A percentile compares a stretch with the other conserved stretches of the same genome.
Conservation (phyloP, 2,888 invertebrate species). For the Arctia plantaginis region DNA sequence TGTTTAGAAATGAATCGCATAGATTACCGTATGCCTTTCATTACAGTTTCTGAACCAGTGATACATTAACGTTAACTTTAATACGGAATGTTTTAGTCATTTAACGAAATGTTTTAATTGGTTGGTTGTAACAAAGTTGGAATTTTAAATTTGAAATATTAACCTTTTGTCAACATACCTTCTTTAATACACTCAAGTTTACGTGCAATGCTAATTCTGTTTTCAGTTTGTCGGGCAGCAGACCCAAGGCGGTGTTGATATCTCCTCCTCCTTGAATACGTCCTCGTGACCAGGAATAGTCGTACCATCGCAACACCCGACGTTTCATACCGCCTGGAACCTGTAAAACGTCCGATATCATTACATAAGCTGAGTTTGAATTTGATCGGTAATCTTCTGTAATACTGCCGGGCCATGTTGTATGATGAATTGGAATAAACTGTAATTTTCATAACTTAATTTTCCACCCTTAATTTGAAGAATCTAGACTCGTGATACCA, state of each 20-base stretch:
- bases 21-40: too few relatives aligned
- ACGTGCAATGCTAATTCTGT: constrained; percentile 98
- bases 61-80: not conserved
- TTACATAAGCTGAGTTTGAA: not conserved
- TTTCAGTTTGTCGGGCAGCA: constrained; percentile 98
- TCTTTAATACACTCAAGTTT: constrained; percentile 97
- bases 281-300: constrained; percentile 99
- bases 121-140: too few relatives aligned
- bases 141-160: not conserved
- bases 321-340: constrained; percentile 98
- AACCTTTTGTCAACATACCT: constrained; percentile 87
- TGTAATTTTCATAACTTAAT: too few relatives aligned
- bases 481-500: too few relatives aligned
- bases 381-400: too few relatives aligned
- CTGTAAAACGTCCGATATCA: constrained; percentile 59
- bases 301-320: constrained; percentile 98
- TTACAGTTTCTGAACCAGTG: too few relatives aligned
- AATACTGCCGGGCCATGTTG: too few relatives aligned
- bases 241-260: constrained; percentile 96
- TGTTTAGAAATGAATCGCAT: too few relatives aligned
- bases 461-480: too few relatives aligned
- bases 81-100: not conserved
- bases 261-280: constrained; percentile 98
- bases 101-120: too few relatives aligned
- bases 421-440: too few relatives aligned